Conservation (phyloP, 2,797 vertebrate genomes). For the Phoeniculus purpureus region DNA sequence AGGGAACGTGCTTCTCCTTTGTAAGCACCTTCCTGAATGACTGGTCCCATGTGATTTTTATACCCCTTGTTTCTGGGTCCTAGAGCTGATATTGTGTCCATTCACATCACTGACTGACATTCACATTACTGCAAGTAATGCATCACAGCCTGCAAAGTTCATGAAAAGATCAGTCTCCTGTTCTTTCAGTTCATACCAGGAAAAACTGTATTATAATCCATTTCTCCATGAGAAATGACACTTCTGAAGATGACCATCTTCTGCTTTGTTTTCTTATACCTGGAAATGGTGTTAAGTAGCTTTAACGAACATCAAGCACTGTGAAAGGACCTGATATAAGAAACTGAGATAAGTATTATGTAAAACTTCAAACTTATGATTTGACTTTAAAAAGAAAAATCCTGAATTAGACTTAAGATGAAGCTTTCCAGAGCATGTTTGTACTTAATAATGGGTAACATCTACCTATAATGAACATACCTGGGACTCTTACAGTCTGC, state of each 20-base stretch:
- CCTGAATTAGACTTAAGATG: not conserved
- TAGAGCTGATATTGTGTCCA: not conserved
- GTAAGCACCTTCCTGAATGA: not conserved
- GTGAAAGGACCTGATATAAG: not conserved
- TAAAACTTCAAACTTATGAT: not conserved
- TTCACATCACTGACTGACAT: not conserved
- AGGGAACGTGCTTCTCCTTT: not conserved
- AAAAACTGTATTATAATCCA: not conserved
- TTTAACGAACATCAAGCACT: not conserved
- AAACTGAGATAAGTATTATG: not conserved
- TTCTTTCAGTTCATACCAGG: not conserved
- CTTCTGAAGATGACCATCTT: not conserved
- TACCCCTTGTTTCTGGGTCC: not conserved
- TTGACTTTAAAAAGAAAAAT: not conserved
- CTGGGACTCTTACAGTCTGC: not conserved
- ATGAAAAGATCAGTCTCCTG: not conserved
- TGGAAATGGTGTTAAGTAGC: not conserved
- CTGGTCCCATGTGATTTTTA: not conserved
- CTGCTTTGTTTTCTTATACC: not conserved
- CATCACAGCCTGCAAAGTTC: not conserved
- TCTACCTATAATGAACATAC: not conserved
- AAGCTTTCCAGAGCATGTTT: not conserved
- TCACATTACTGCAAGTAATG: rapidly evolving
- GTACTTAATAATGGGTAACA: not conserved
- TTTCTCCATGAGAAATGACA: not conserved